A percentile compares a stretch with the other conserved stretches of the same genome.
Conservation (phyloP, 30 jellyfish, hydroid and myxozoan species). For the Pelagia noctiluca region DNA sequence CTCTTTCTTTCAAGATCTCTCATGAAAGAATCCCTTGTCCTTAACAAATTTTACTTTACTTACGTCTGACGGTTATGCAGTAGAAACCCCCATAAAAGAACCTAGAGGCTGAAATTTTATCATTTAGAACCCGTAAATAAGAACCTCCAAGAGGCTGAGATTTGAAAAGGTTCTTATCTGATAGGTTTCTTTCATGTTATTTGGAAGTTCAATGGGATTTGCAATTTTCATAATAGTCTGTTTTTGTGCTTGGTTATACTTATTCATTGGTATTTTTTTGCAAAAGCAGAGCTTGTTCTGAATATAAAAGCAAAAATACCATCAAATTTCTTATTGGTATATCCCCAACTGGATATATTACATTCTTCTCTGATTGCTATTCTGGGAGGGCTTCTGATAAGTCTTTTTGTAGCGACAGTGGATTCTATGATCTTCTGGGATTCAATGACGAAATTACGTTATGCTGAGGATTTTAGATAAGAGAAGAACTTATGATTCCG, state of each 20-base stretch:
- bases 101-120: constrained; percentile 1
- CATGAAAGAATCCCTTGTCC: too few relatives aligned
- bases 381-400: not conserved
- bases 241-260: too few relatives aligned
- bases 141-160: constrained; percentile 5
- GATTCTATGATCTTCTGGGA: too few relatives aligned
- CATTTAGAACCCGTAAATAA: not conserved
- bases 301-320: not conserved
- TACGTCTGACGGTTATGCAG: too few relatives aligned
- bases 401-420: not conserved
- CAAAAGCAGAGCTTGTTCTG: not conserved
- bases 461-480: not conserved
- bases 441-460: too few relatives aligned
- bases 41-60: too few relatives aligned
- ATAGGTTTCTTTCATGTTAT: not conserved
- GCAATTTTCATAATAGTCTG: too few relatives aligned
- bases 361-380: not conserved
- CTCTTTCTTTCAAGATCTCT: too few relatives aligned
- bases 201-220: not conserved
- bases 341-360: not conserved
- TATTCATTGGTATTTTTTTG: too few relatives aligned
- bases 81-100: not conserved
- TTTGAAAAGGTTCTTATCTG: not conserved
- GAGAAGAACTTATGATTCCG: not conserved
- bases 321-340: not conserved